phyloP scores from a whole-genome alignment of 2,797 vertebrate genomes.

The Crocodylus rhombifer region DNA sequence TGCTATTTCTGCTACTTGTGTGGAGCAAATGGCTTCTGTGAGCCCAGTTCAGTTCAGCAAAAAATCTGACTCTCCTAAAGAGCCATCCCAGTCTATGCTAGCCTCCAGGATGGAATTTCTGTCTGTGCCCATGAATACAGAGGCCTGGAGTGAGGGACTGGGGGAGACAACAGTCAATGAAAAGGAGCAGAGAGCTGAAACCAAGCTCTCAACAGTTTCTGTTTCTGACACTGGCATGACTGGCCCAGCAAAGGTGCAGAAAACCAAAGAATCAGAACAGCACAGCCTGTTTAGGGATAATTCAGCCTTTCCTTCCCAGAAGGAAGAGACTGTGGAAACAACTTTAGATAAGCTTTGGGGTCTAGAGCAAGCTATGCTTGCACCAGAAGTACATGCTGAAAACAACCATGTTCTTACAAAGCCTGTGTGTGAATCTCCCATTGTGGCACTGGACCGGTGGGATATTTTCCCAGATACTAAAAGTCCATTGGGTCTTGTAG shows the following conservation, averaged over 20 bases:
- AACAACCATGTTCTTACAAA: slow-evolving; percentile 51
- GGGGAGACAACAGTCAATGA: neutral
- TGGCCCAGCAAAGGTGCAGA: neutral
- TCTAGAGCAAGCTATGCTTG: slow-evolving; percentile 72
- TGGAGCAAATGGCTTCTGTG: slow-evolving; percentile 9
- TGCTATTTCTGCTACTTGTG: slow-evolving; percentile 63
- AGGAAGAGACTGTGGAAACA: slow-evolving; percentile 76
- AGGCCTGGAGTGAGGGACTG: neutral
- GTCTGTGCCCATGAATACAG: slow-evolving; percentile 64
- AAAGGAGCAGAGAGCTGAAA: slow-evolving; percentile 26
- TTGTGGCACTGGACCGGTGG: slow-evolving; percentile 81
- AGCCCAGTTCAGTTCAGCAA: slow-evolving; percentile 64
- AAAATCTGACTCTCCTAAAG: slow-evolving; percentile 72
- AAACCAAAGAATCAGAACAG: neutral
- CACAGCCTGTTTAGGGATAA: neutral
- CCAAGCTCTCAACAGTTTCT: slow-evolving; percentile 68
- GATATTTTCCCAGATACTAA: slow-evolving; percentile 83
- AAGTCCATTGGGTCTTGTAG: neutral
- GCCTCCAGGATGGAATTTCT: slow-evolving; percentile 72
- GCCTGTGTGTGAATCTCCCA: slow-evolving; percentile 80
- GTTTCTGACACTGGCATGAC: neutral
- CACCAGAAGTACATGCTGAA: slow-evolving; percentile 30
- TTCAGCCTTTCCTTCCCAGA: slow-evolving; percentile 9
- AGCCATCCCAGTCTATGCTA: slow-evolving; percentile 69
- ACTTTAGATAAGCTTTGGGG: slow-evolving; percentile 82